Conservation (phyloP, 37 sponge, comb jelly and placozoan genomes). For the Aphrocallistes beatrix region DNA sequence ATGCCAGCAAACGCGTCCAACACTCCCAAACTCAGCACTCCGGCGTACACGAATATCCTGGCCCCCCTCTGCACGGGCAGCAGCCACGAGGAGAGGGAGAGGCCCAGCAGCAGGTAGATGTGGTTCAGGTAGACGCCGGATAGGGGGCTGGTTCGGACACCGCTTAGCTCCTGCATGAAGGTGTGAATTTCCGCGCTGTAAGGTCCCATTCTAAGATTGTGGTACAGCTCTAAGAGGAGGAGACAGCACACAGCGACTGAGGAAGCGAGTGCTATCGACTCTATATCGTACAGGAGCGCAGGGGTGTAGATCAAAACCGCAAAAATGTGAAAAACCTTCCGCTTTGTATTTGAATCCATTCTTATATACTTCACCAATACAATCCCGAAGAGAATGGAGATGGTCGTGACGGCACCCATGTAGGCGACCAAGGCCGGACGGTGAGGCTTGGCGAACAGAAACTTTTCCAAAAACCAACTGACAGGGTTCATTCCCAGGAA, state of each 20-base stretch:
- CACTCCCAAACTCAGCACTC: constrained; percentile 64
- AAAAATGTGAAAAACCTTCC: constrained; percentile 70
- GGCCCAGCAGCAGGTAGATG: constrained; percentile 74
- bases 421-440: neutral
- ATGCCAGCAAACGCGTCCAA: constrained; percentile 72
- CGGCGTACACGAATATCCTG: constrained; percentile 63
- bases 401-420: neutral
- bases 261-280: constrained; percentile 34
- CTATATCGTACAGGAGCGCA: constrained; percentile 36
- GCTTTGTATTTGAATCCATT: neutral
- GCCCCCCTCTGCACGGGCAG: constrained; percentile 40
- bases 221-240: constrained; percentile 40
- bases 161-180: constrained; percentile 5
- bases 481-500: constrained; percentile 7
- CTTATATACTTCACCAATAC: neutral
- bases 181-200: constrained; percentile 13
- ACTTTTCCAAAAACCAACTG: constrained; percentile 3
- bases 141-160: neutral
- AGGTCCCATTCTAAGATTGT: neutral
- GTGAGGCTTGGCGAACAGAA: neutral
- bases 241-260: constrained; percentile 26
- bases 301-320: constrained; percentile 48
- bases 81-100: constrained; percentile 71
- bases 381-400: neutral
- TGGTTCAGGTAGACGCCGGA: constrained; percentile 37